Evolutionary conservation across 2,888 invertebrate species (phyloP), one percentile per base, ranked within the genome.

Genomic region (Oscheius onirici): DNA sequence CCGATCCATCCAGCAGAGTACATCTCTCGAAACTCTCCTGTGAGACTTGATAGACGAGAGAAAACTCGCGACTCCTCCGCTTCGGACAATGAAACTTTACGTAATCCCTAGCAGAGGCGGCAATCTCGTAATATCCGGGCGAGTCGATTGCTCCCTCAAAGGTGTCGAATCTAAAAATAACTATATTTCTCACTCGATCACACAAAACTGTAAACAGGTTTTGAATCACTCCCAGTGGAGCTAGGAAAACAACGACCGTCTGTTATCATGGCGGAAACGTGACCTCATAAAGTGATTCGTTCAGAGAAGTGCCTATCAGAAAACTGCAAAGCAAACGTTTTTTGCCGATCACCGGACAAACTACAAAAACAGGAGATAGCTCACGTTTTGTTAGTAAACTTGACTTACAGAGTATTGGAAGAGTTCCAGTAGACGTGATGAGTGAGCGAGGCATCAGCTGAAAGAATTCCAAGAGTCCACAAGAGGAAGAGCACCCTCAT

Each of bases 121-220:
- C 2, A 6, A 71, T 57, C 46, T 71, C 71, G 41, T 66, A 66
- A 46, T 57, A 71, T 6, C 71, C 71, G n/a, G 71, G 71, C 11
- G 71, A 71, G 58, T 71, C 71, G 49, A 71, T 71, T 5, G 66
- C 71, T 8, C 51, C 55, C 24, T 71, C 71, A 57, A 71, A 71
- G 11, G 71, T 60, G 15, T 71, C 71, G 51, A 71, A 71, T 3
- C 70, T 70, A 40, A 63, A 70, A 17, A 26, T n/a, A 24, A 34
- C 20, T 34, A 20, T 60, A 11, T 43, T 61, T 3, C 11, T 22
- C 28, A 3, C 24, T 44, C 22, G 5, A n/a, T n/a, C n/a, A n/a
- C n/a, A n/a, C n/a, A n/a, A n/a, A 26, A n/a, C 61, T 24, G 61
- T 44, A 20, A 28, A n/a, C 15, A 34, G 17, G 5, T 43, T 17